Percentiles rank a stretch among this genome's conserved stretches.
Conservation (phyloP, 2,888 invertebrate species). For the Leptopterna dolabrata region DNA sequence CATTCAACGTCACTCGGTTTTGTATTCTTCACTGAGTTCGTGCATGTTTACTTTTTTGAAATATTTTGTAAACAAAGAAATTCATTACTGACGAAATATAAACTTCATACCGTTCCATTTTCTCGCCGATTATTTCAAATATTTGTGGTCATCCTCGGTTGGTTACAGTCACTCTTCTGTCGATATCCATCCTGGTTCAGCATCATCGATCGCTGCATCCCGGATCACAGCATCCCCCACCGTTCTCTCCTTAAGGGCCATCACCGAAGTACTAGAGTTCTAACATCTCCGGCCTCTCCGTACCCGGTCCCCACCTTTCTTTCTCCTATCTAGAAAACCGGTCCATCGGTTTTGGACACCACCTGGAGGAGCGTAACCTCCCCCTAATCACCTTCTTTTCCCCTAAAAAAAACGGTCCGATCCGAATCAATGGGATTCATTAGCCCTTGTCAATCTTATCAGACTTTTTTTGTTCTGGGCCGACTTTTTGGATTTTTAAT, state of each 20-base stretch:
- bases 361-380: slow-evolving; percentile 20
- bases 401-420: not conserved
- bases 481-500: slow-evolving; percentile 37
- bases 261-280: not conserved
- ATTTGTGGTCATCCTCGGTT: no score
- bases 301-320: not conserved
- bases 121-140: no score
- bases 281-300: not conserved
- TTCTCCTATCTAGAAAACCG: slow-evolving; percentile 19
- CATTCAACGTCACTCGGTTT: no score
- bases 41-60: no score
- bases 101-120: no score
- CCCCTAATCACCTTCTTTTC: slow-evolving; percentile 1
- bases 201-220: not conserved
- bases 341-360: slow-evolving; percentile 34
- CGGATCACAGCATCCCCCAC: not conserved
- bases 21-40: no score
- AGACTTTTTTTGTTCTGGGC: not conserved
- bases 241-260: not conserved
- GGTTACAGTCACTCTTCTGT: not conserved
- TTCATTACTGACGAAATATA: no score
- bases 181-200: not conserved
- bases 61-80: no score
- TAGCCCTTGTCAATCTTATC: slow-evolving; percentile 39
- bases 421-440: slow-evolving; percentile 43